Evolutionary conservation across 2,797 vertebrate genomes (phyloP).

Genomic region (Oceanodroma leucorhoa): DNA sequence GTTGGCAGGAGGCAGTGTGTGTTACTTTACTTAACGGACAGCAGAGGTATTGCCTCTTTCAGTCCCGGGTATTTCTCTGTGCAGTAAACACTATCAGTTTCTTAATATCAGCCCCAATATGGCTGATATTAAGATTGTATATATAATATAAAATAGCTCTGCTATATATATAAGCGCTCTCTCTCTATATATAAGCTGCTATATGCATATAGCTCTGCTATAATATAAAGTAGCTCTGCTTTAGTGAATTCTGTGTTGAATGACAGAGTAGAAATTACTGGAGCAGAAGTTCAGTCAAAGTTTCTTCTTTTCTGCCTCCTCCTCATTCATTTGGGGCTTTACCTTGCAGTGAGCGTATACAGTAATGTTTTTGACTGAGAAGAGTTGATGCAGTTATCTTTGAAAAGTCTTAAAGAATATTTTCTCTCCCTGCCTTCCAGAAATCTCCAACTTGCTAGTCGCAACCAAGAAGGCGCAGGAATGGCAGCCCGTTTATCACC

Average conservation of each 20-base stretch:
- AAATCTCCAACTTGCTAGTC: slow-evolving; percentile 94
- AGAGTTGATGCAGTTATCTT: background rate
- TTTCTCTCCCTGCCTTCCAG: slow-evolving; percentile 69
- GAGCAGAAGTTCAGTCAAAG: background rate
- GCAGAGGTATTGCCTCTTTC: background rate
- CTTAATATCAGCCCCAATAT: background rate
- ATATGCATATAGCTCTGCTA: no score
- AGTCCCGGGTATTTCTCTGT: background rate
- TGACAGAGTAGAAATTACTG: background rate
- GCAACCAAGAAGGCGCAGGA: slow-evolving; percentile 87
- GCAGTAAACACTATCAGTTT: background rate
- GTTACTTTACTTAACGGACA: background rate
- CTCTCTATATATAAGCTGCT: no score
- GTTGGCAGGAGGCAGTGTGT: background rate
- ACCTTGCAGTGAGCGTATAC: background rate
- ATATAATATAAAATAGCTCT: accelerated
- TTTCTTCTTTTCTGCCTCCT: background rate
- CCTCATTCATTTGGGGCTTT: background rate
- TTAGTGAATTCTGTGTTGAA: background rate
- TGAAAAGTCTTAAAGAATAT: background rate
- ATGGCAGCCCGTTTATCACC: slow-evolving; percentile 73
- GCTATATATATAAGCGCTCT: no score
- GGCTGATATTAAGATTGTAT: background rate
- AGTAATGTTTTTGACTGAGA: accelerated
- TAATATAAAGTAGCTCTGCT: background rate